Evolutionary conservation across 2,888 invertebrate species (phyloP).

Genomic region (Coelinius sp.): DNA sequence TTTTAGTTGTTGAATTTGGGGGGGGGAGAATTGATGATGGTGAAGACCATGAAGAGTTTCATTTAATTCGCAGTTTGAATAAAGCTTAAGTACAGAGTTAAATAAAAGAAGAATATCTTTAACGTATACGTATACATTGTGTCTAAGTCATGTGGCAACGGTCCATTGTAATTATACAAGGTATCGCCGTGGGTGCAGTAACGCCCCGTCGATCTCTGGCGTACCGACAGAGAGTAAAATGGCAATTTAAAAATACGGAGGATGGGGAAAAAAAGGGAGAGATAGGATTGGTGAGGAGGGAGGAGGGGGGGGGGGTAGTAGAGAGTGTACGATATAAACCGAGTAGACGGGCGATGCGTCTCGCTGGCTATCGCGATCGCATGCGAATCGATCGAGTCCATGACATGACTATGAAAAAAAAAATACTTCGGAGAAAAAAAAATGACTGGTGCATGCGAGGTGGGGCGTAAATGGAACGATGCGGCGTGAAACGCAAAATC

Average conservation of each 20-base stretch:
- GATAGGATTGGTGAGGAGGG: neutral
- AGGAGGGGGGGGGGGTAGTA: neutral
- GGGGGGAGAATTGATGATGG: neutral
- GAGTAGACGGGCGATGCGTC: conserved; percentile 26
- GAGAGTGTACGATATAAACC: conserved; percentile 6
- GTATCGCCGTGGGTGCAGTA: conserved; percentile 53
- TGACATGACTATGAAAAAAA: conserved; percentile 12
- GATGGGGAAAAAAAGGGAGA: neutral
- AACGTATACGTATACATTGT: conserved; percentile 37
- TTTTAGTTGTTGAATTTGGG: neutral
- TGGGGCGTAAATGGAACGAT: conserved; percentile 1
- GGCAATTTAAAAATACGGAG: conserved; percentile 1
- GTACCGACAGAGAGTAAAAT: conserved; percentile 13
- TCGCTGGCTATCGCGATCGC: conserved; percentile 22
- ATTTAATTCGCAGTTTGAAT: conserved; percentile 12
- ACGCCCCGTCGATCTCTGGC: conserved; percentile 39
- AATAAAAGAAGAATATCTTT: conserved; percentile 6
- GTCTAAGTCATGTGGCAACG: conserved; percentile 14
- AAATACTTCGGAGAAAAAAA: neutral
- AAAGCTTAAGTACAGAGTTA: neutral
- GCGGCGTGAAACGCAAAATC: conserved; percentile 15
- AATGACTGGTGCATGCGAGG: neutral
- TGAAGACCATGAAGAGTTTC: neutral
- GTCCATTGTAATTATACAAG: conserved; percentile 57
- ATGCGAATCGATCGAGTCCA: conserved; percentile 21